Evolutionary conservation across 2,888 invertebrate genomes (phyloP), one percentile per base, ranked within the genome.

Genomic region (Hanleya hanleyi): DNA sequence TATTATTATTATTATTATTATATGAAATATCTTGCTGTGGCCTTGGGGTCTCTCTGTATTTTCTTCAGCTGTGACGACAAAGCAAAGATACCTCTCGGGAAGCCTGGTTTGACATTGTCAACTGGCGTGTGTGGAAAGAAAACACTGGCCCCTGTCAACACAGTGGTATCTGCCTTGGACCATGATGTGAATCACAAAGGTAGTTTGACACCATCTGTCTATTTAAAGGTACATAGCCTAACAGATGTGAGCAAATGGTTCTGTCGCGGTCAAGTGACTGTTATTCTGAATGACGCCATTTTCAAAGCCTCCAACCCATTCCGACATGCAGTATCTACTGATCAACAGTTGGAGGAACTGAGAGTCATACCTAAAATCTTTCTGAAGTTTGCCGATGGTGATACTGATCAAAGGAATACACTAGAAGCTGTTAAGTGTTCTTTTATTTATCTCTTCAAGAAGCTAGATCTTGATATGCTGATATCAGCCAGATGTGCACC

Each of bases 51-150:
- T 4, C 1, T 41, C 18, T 29, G 29, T 26, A 32, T 68, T 66
- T 41, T 79, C 29, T 61, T 66, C 57, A 73, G 51, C 51, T 71
- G 64, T 50, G 76, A 81, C 49, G 79, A 78, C 51, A 81, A 81
- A 49, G 73, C 77, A 22, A 75, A 80, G 67, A 69, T 78, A 0
- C 76, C 71, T 3, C 37, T 70, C 32, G 76, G 76, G n/a, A 37
- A 75, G 2, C 76, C 77, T 18, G 75, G 69, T 9, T 6, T 6
- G 18, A 22, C 38, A 0, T 61, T 79, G 7, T 79, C 75, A 12
- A 75, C 76, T n/a, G 76, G 76, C 5, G 73, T 75, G 0, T 5
- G 77, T 15, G 78, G 77, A 7, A 73, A 72, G 26, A 67, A 73
- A 50, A 7, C 75, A 26, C 33, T 77, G n/a, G 74, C 68, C 2